Evolutionary conservation across 2,888 invertebrate genomes (phyloP).

Genomic region (Nomada lathburiana): DNA sequence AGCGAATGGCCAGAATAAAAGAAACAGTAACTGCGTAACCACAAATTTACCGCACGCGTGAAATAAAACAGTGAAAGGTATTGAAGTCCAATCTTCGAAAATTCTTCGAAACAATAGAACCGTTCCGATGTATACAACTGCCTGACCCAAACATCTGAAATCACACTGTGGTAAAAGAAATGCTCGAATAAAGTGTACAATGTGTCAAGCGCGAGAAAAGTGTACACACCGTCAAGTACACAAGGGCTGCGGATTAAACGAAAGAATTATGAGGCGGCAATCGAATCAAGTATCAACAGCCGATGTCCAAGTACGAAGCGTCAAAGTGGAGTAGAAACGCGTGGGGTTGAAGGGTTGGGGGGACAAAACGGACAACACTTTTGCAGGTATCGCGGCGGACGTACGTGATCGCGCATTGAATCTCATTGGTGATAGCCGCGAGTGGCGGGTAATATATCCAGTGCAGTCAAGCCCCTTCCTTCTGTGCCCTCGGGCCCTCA

Average conservation of each 20-base stretch:
- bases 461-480: conserved; percentile 76
- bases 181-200: no score
- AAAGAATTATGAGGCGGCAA: background rate
- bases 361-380: conserved; percentile 68
- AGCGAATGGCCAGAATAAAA: no score
- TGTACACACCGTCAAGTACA: background rate
- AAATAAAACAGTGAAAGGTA: no score
- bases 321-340: conserved; percentile 9
- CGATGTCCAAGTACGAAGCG: background rate
- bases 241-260: background rate
- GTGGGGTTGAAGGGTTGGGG: conserved; percentile 1
- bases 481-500: conserved; percentile 56
- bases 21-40: no score
- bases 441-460: conserved; percentile 81
- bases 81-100: no score
- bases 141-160: no score
- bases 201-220: background rate
- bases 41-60: no score
- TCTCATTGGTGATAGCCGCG: conserved; percentile 81
- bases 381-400: conserved; percentile 69
- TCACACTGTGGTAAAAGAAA: no score
- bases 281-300: background rate
- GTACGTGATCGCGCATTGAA: conserved; percentile 79
- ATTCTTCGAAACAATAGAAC: no score
- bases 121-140: no score